A percentile compares a stretch with the other conserved stretches of the same genome.
These are phyloP conservation scores for Tinamus guttatus DNA, from an alignment of 2,113 vertebrate genomes.

Conservation along the genomic window DNA sequence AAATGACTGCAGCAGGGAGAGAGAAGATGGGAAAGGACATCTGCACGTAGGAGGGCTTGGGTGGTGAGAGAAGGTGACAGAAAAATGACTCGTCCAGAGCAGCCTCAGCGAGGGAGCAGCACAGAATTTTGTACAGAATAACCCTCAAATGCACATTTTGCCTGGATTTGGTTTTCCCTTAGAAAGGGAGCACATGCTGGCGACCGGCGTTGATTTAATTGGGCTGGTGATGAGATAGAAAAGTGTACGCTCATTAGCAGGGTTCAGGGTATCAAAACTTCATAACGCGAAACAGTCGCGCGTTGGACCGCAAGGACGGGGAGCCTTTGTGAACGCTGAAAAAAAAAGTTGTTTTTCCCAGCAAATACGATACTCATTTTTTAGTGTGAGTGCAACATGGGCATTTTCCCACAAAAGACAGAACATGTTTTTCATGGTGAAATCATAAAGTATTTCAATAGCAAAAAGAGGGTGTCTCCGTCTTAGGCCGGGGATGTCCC, in stretches of 20 bases:
- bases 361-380: not conserved
- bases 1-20: not conserved
- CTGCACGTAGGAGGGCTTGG: not conserved
- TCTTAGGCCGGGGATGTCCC: not conserved
- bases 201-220: not conserved
- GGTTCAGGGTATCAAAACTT: not conserved
- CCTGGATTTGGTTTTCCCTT: not conserved
- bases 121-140: not conserved
- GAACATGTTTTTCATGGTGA: not conserved
- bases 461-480: not conserved
- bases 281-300: not conserved
- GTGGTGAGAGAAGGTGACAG: not conserved
- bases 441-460: not conserved
- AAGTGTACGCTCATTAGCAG: not conserved
- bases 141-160: not conserved
- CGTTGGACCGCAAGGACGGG: not conserved
- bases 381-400: too few relatives aligned
- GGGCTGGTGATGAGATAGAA: not conserved
- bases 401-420: not conserved
- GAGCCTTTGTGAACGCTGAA: not conserved
- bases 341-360: accelerated
- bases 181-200: not conserved
- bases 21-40: not conserved
- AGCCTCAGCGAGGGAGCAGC: not conserved
- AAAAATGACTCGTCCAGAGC: not conserved